Evolutionary conservation across 2,888 invertebrate species (phyloP), one percentile per base, ranked within the genome.

Genomic region (Leptinotarsa rubiginosa): DNA sequence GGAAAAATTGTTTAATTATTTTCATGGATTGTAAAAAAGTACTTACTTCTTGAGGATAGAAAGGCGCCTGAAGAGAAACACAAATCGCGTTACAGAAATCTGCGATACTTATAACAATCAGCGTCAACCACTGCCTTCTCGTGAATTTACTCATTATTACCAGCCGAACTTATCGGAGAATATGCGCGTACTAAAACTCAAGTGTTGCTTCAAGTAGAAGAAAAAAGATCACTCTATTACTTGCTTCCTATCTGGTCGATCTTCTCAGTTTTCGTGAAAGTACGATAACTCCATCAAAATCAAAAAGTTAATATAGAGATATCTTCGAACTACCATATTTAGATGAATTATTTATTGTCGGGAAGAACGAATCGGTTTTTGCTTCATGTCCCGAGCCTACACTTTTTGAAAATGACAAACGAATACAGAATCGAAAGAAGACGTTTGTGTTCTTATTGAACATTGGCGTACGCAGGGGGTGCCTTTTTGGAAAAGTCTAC

Each of bases 41-140:
- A 77, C 91, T 89, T 88, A 95, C 95, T 92, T 95, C 95, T 84
- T 91, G 90, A 0, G 96, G 96, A 86, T 95, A 96, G 87, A 96
- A 96, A 0, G 96, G 95, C 2, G 96, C 95, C 85, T 96, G 95
- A 2, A 96, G 87, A 0, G 95, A 95, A 1, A 96, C 94, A 87
- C 95, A 95, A 77, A 95, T 92, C 3, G 95, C 95, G 85, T 95
- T 94, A 83, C 94, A 94, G 87, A 96, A 95, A 87, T 96, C 95
- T 18, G 94, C 94, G 77, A 95, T 91, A 47, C 94, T 93, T 85
- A 96, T 94, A 66, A 94, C 93, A 54, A 94, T 89, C 64, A 95
- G 89, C 1, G 94, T 95, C 81, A 93, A 87, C 93, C 94, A 94
- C 88, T 96, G 95, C 83, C 94, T 89, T 84, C 89, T 91, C 1